A percentile compares a stretch with the other conserved stretches of the same genome.
Conservation (phyloP, 1,140 invertebrate genomes). For the Aphelenchoides besseyi region DNA sequence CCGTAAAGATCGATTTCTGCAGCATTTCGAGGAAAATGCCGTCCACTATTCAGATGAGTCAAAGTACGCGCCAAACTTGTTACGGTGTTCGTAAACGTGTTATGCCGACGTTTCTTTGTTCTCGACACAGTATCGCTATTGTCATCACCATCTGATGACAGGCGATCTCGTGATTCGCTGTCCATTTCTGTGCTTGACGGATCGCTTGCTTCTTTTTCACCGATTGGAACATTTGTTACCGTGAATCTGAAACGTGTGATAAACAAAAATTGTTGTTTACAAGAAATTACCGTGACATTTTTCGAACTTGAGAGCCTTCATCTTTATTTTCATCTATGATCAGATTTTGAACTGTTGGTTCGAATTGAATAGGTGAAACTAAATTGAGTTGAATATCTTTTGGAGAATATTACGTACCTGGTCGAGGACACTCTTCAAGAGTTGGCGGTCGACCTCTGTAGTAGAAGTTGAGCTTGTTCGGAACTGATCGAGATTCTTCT, state of each 20-base stretch:
- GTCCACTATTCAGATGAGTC: conserved; percentile 27
- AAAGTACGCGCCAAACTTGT: conserved; percentile 25
- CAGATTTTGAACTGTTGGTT: no score
- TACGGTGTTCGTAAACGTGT: not conserved
- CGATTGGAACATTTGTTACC: not conserved
- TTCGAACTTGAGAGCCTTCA: not conserved
- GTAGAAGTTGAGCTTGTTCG: not conserved
- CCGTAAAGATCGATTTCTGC: conserved; percentile 35
- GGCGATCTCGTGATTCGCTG: conserved; percentile 29
- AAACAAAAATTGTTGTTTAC: not conserved
- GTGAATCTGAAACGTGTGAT: conserved; percentile 1
- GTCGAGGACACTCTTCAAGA: not conserved
- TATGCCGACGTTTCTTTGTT: not conserved
- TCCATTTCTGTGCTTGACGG: not conserved
- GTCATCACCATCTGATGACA: conserved; percentile 24
- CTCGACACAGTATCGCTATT: conserved; percentile 16
- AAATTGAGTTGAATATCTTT: no score
- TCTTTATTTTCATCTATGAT: not conserved
- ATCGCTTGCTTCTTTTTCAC: conserved; percentile 19
- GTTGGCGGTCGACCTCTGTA: not conserved
- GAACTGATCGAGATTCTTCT: not conserved
- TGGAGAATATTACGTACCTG: no score
- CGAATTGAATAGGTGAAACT: no score
- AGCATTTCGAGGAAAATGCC: conserved; percentile 13
- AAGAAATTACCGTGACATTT: not conserved